phyloP scores from a whole-genome alignment of 2,113 vertebrate genomes.

The Corvus hawaiiensis region DNA sequence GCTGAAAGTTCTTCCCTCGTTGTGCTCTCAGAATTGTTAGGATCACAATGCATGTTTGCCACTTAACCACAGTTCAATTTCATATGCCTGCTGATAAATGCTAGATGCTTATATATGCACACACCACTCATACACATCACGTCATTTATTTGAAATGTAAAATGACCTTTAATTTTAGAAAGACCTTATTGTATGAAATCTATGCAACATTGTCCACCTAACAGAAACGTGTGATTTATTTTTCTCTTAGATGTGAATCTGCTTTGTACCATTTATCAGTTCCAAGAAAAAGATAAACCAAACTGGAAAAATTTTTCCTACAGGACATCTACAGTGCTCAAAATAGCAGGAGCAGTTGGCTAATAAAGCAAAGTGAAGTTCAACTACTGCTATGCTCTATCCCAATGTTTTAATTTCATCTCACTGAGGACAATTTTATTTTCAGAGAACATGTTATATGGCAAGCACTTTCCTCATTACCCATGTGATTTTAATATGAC shows the following conservation, averaged over 20 bases:
- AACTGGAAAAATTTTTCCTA: background rate
- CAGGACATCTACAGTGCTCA: background rate
- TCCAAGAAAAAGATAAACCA: background rate
- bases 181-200: background rate
- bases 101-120: background rate
- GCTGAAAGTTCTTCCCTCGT: background rate
- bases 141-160: background rate
- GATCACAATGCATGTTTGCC: background rate
- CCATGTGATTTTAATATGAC: background rate
- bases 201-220: background rate
- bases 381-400: background rate
- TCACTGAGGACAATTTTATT: background rate
- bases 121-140: accelerated
- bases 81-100: background rate
- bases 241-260: background rate
- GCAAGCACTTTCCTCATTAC: background rate
- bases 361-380: background rate
- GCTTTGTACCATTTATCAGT: background rate
- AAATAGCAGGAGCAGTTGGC: background rate
- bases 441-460: background rate
- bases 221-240: background rate
- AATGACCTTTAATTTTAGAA: background rate
- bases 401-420: background rate
- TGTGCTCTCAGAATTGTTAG: background rate
- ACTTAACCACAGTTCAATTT: background rate